Evolutionary conservation across 2,888 invertebrate genomes (phyloP).

Genomic region (Pandemis corylana): DNA sequence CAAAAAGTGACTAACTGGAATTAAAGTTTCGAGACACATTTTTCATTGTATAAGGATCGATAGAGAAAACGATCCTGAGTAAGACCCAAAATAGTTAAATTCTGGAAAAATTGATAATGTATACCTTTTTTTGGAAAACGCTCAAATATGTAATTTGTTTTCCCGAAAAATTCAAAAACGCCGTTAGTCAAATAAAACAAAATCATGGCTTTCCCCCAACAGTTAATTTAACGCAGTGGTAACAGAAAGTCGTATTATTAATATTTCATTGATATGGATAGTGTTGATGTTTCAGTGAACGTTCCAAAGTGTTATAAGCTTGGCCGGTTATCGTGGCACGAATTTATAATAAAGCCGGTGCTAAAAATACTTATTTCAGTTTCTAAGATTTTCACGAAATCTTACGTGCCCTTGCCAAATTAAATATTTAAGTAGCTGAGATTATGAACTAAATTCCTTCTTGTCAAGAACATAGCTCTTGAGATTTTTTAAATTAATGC

Average conservation of each 20-base stretch:
- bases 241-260: not conserved
- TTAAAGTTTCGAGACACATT: no score
- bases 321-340: constrained; percentile 26
- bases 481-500: not conserved
- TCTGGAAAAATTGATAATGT: no score
- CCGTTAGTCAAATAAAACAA: not conserved
- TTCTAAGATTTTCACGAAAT: constrained; percentile 20
- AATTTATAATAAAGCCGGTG: constrained; percentile 20
- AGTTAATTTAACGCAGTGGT: not conserved
- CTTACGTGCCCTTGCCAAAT: constrained; percentile 22
- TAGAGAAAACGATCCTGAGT: no score
- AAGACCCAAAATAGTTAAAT: no score
- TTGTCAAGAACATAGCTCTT: not conserved
- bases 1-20: no score
- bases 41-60: no score
- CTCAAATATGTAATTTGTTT: not conserved
- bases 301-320: constrained; percentile 29
- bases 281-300: constrained; percentile 31
- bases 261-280: no score
- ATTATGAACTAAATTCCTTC: constrained; percentile 18
- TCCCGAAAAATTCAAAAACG: not conserved
- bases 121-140: no score
- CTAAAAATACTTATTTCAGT: constrained; percentile 20
- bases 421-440: constrained; percentile 24
- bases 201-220: not conserved